Conservation (phyloP, 1,140 invertebrate genomes). For the Eubasilissa regina region DNA sequence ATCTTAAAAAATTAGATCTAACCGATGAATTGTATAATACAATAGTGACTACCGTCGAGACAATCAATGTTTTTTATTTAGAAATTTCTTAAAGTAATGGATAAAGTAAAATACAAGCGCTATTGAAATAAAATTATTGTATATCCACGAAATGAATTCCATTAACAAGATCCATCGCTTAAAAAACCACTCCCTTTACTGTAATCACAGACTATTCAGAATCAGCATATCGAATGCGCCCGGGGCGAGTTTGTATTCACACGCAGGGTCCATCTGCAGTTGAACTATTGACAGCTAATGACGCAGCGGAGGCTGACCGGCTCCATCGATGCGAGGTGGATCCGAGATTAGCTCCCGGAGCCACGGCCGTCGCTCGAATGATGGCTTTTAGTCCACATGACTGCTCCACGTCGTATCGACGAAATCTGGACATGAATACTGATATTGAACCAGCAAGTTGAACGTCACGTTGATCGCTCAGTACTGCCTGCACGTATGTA, state of each 20-base stretch:
- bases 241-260: constrained; percentile 8
- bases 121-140: no score
- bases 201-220: no score
- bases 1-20: no score
- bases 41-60: no score
- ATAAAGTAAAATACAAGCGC: no score
- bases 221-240: no score
- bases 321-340: not conserved
- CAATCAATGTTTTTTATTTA: no score
- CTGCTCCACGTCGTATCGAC: not conserved
- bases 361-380: constrained; percentile 24
- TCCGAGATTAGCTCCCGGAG: constrained; percentile 26
- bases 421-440: constrained; percentile 11
- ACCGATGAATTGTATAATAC: no score
- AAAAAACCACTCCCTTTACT: no score
- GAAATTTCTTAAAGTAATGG: no score
- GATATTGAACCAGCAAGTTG: not conserved
- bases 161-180: no score
- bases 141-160: no score
- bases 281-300: constrained; percentile 34
- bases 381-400: constrained; percentile 22
- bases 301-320: constrained; percentile 10
- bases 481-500: not conserved
- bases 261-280: constrained; percentile 2
- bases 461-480: not conserved